Conservation (phyloP, 2,888 invertebrate species). For the Ichneumoninae sp. region DNA sequence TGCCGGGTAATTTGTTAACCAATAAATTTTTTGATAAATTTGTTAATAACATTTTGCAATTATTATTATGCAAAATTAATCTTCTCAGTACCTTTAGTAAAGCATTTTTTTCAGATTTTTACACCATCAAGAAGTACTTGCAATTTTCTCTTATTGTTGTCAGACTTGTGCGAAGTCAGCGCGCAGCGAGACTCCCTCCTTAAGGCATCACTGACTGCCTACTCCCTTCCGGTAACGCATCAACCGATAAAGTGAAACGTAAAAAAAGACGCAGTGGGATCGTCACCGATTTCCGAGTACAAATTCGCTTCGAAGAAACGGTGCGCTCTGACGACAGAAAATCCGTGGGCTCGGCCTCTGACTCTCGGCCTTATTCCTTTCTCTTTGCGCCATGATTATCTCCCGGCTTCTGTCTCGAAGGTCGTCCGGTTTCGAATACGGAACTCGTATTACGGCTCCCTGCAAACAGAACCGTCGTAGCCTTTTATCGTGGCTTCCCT, state of each 20-base stretch:
- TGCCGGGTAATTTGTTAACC: too few species aligned
- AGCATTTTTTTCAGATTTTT: too few species aligned
- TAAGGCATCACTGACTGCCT: background rate
- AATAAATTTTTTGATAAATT: too few species aligned
- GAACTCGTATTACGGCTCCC: constrained; percentile 58
- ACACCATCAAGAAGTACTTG: too few species aligned
- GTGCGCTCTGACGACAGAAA: constrained; percentile 48
- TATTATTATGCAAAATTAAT: too few species aligned
- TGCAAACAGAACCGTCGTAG: constrained; percentile 4
- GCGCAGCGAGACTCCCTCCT: background rate
- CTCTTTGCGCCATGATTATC: constrained; percentile 50
- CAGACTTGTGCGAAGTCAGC: too few species aligned
- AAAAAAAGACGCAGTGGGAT: constrained; percentile 5
- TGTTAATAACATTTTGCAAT: too few species aligned
- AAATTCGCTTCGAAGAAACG: constrained; percentile 35
- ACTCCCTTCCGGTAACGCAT: background rate
- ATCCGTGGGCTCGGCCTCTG: constrained; percentile 37
- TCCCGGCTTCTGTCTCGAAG: constrained; percentile 56
- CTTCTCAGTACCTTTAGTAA: too few species aligned
- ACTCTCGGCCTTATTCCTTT: constrained; percentile 62
- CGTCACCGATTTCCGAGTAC: constrained; percentile 33
- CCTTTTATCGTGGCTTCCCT: constrained; percentile 19
- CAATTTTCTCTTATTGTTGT: too few species aligned
- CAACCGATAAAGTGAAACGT: background rate
- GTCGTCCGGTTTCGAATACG: constrained; percentile 67